Evolutionary conservation across 1,140 invertebrate genomes (phyloP), one percentile per base, ranked within the genome.

Genomic region (Drosophila rufa): DNA sequence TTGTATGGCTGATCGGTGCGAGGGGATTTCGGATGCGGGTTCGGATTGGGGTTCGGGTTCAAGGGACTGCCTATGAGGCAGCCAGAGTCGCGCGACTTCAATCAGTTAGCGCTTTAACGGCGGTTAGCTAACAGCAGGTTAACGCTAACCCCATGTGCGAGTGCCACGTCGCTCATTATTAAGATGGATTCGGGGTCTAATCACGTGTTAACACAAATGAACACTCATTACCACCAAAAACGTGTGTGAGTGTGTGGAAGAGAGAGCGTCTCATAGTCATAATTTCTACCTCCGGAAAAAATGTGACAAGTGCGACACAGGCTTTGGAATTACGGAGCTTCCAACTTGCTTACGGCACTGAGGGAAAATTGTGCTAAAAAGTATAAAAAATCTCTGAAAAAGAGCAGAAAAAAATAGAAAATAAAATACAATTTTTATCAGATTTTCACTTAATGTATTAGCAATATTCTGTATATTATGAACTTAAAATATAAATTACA

Each of bases 121-220:
- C 51, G 82, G 73, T 84, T 83, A 75, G 80, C 81, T 75, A 40
- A 83, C 45, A 66, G 40, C 66, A 42, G 46, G 40, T 47, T 68
- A 57, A 27, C 30, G 25, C 25, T 45, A 67, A 47, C 36, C 53
- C 46, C 53, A 43, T 82, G 79, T 46, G 47, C n/a, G 8, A 59
- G 75, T 76, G 82, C 82, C 83, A 86, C 84, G 80, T 87, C 77
- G 80, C 77, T 83, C 83, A 79, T 89, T 90, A 90, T 79, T 55
- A 84, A 89, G 85, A 90, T 89, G 79, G 75, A 89, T 89, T 70
- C 71, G 79, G 67, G 75, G 70, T 75, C 81, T 85, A 90, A 90
- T 90, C 82, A 90, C 76, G 85, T 90, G 85, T 82, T 83, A 87
- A 82, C 84, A 80, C 81, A 89, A 89, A 87, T 80, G 84, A 87